Conservation (phyloP, 53 echinoderm and acorn worm species). For the Luidia sarsii region DNA sequence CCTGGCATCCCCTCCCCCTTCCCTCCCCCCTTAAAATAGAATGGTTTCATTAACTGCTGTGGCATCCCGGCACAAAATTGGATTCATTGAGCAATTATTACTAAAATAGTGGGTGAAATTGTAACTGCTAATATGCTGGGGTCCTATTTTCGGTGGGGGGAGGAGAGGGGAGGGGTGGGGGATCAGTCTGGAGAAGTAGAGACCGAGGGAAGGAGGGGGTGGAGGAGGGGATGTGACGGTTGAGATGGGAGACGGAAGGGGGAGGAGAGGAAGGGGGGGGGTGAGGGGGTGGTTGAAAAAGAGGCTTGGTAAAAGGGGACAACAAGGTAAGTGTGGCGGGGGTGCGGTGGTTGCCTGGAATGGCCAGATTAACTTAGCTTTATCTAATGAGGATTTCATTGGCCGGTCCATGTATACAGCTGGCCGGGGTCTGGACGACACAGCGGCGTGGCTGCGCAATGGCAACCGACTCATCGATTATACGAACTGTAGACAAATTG, state of each 20-base stretch:
- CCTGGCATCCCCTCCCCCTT: no score
- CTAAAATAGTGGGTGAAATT: slow-evolving; percentile 21
- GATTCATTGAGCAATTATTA: slow-evolving; percentile 34
- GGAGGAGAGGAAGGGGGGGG: no score
- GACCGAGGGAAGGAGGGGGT: no score
- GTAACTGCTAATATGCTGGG: neutral
- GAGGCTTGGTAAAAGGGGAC: no score
- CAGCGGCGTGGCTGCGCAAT: slow-evolving; percentile 4
- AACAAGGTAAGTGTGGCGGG: no score
- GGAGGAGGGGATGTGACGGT: neutral
- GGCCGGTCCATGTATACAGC: slow-evolving; percentile 33
- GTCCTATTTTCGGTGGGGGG: neutral
- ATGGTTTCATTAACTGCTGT: slow-evolving; percentile 28
- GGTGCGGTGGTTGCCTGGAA: neutral
- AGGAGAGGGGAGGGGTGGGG: neutral
- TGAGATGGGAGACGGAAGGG: neutral
- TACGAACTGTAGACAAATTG: no score
- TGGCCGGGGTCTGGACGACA: slow-evolving; percentile 1
- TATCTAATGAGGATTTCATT: slow-evolving; percentile 42
- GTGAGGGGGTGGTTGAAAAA: no score
- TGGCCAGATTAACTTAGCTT: slow-evolving; percentile 41
- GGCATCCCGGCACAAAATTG: slow-evolving; percentile 14
- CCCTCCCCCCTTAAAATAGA: slow-evolving; percentile 19
- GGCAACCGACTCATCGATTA: slow-evolving; percentile 3
- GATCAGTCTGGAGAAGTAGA: slow-evolving; percentile 31